Percentiles rank a stretch among this genome's conserved stretches.
These are phyloP conservation scores for Leptodactylus fallax DNA, from an alignment of 2,797 vertebrate species.

Conservation along the genomic window DNA sequence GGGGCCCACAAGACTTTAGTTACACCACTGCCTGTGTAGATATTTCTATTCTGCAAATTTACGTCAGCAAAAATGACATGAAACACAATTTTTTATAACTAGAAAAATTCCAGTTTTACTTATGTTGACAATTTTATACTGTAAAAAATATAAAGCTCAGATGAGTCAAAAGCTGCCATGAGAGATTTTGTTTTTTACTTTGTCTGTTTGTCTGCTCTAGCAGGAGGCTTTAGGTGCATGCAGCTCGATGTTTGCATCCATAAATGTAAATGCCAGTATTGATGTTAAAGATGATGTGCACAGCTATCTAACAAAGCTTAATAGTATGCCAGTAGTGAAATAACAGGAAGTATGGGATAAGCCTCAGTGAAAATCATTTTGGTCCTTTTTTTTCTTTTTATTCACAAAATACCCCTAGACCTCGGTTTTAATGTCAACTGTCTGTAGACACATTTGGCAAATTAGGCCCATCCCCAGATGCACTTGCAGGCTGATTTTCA, in stretches of 20 bases:
- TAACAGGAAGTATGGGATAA: too few species aligned
- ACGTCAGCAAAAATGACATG: neutral
- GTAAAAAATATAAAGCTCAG: neutral
- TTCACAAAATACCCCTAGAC: too few species aligned
- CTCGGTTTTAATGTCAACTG: too few species aligned
- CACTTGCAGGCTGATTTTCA: too few species aligned
- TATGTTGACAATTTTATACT: conserved; percentile 10
- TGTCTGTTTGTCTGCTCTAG: conserved; percentile 28
- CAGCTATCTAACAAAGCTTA: neutral
- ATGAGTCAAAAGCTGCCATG: conserved; percentile 37
- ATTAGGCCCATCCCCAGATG: too few species aligned
- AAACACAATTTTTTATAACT: conserved; percentile 28
- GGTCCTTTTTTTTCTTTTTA: too few species aligned
- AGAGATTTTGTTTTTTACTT: conserved; percentile 41
- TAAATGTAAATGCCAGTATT: conserved; percentile 52
- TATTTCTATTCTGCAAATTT: neutral
- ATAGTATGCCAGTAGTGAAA: too few species aligned
- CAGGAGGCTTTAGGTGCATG: conserved; percentile 20
- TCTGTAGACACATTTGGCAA: too few species aligned
- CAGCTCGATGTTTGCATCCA: conserved; percentile 38
- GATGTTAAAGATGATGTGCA: conserved; percentile 20
- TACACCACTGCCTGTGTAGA: too few species aligned
- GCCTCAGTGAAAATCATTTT: too few species aligned
- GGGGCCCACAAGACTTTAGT: too few species aligned
- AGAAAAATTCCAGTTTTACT: conserved; percentile 6